Conservation (phyloP, 2,113 vertebrate species). For the Scomber japonicus region DNA sequence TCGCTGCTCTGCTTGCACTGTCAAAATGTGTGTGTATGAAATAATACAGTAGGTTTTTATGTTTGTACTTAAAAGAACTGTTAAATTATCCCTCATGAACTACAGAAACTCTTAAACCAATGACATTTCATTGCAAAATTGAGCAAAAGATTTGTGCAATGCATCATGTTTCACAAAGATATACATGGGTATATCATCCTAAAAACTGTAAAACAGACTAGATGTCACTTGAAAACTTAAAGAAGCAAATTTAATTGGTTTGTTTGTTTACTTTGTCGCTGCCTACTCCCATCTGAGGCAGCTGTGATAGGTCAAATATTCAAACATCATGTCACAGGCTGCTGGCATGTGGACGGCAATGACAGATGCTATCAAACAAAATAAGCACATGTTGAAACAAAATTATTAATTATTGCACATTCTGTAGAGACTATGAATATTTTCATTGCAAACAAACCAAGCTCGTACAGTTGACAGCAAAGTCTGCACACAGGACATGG, state of each 20-base stretch:
- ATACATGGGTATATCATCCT: conserved; percentile 11
- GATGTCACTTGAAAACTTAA: conserved; percentile 10
- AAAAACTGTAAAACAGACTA: background rate
- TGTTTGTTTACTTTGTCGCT: conserved; percentile 2
- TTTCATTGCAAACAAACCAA: background rate
- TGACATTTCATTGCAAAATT: conserved; percentile 3
- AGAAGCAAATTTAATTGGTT: conserved; percentile 20
- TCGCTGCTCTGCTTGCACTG: conserved; percentile 10
- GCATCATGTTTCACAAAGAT: background rate
- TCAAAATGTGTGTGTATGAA: conserved; percentile 13
- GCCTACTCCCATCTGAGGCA: conserved; percentile 11
- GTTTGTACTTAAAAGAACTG: conserved; percentile 22
- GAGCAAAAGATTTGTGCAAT: conserved; percentile 2
- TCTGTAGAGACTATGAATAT: background rate
- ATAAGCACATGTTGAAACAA: background rate
- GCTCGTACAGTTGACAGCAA: background rate
- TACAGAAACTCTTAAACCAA: background rate
- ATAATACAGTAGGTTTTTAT: conserved; percentile 25
- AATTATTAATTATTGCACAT: background rate
- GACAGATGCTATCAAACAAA: background rate
- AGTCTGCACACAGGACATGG: background rate
- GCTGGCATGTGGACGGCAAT: conserved; percentile 11
- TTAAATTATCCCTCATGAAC: conserved; percentile 10
- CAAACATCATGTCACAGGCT: conserved; percentile 4
- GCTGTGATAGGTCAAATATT: conserved; percentile 45